These are phyloP conservation scores for Tyrannus savana DNA, from an alignment of 2,113 vertebrate genomes.

Conservation along the genomic window DNA sequence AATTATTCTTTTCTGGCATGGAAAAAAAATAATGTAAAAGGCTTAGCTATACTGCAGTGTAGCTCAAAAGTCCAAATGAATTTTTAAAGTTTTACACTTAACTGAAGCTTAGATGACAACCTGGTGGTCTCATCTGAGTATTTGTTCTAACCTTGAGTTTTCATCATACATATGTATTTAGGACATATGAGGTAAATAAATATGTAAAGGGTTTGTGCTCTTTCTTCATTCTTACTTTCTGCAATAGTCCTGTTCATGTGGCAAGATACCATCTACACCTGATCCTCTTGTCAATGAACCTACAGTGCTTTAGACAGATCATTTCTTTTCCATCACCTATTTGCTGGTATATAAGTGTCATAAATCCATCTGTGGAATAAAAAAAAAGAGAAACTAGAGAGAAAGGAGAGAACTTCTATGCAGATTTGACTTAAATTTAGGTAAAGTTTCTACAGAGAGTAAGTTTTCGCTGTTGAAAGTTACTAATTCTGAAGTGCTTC, in stretches of 20 bases:
- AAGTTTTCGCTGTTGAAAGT: neutral
- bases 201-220: neutral
- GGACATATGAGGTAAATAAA: neutral
- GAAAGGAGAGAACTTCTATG: neutral
- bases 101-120: neutral
- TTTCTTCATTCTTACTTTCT: neutral
- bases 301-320: neutral
- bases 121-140: neutral
- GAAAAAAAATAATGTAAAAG: neutral
- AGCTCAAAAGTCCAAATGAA: neutral
- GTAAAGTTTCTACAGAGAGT: neutral
- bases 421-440: neutral
- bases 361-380: neutral
- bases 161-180: neutral
- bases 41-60: neutral
- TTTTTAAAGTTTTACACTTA: neutral
- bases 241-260: neutral
- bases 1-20: neutral
- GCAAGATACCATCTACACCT: neutral
- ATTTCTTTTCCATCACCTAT: neutral
- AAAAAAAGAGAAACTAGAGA: neutral
- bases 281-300: neutral
- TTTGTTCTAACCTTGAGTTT: neutral
- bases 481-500: neutral
- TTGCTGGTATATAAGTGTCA: neutral